A percentile compares a stretch with the other conserved stretches of the same genome.
Conservation (phyloP, 1,140 invertebrate genomes). For the Rhagoletis zephyria region DNA sequence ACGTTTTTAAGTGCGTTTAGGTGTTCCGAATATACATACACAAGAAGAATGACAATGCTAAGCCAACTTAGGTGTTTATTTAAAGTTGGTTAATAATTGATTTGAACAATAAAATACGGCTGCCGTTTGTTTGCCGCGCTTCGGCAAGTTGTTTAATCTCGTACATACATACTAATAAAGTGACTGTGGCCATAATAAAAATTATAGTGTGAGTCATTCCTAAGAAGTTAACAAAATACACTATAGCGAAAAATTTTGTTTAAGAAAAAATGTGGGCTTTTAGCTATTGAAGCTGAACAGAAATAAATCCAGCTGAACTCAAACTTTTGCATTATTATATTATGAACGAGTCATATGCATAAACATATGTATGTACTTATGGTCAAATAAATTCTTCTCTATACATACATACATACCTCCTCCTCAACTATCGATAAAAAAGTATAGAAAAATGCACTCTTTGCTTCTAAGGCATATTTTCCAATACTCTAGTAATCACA, state of each 20-base stretch:
- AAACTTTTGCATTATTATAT: too few species aligned
- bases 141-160: not conserved
- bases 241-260: not conserved
- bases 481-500: not conserved
- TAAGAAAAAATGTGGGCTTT: not conserved
- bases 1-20: constrained; percentile 52
- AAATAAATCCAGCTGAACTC: too few species aligned
- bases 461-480: not conserved
- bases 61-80: constrained; percentile 36
- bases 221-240: not conserved
- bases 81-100: constrained; percentile 46
- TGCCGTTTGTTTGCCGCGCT: constrained; percentile 4
- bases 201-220: not conserved
- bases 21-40: constrained; percentile 21
- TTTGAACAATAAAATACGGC: constrained; percentile 42
- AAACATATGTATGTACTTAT: too few species aligned
- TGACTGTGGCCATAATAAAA: not conserved
- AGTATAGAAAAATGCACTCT: too few species aligned
- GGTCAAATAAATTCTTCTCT: too few species aligned
- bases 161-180: not conserved
- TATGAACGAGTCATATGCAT: too few species aligned
- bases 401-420: too few species aligned
- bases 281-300: too few species aligned
- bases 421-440: too few species aligned
- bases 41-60: not conserved